These are phyloP conservation scores for Vimba vimba DNA, from an alignment of 2,113 vertebrate genomes.

Conservation along the genomic window DNA sequence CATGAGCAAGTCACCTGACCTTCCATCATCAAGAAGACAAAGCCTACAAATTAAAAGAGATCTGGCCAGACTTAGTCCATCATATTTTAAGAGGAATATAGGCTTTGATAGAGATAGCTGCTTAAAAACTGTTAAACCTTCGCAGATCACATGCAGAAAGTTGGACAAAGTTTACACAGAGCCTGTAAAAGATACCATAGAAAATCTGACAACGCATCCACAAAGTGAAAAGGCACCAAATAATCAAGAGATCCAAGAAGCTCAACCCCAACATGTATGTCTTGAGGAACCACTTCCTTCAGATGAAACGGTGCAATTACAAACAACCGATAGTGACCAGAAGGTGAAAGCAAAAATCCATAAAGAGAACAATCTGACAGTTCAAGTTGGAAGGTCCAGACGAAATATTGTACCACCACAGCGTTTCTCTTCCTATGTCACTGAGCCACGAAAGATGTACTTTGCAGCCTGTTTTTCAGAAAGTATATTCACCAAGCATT, in stretches of 20 bases:
- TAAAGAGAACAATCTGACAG: neutral
- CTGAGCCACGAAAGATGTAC: slow-evolving; percentile 80
- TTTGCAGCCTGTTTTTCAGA: slow-evolving; percentile 78
- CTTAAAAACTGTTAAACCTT: slow-evolving; percentile 1
- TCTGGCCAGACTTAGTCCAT: slow-evolving; percentile 82
- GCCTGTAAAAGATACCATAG: neutral
- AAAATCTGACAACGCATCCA: neutral
- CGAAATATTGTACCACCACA: slow-evolving; percentile 86
- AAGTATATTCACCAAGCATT: slow-evolving; percentile 75
- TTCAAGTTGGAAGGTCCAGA: slow-evolving; percentile 73
- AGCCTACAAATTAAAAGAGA: slow-evolving; percentile 88
- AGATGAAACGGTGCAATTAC: neutral
- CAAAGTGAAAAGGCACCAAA: slow-evolving; percentile 17
- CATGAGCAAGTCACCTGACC: slow-evolving; percentile 78
- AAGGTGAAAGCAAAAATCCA: slow-evolving; percentile 59
- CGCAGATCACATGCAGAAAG: neutral
- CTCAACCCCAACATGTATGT: neutral
- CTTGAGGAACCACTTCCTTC: neutral
- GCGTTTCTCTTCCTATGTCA: slow-evolving; percentile 88
- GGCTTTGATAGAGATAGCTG: neutral
- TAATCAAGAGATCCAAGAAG: slow-evolving; percentile 44
- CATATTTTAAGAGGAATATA: slow-evolving; percentile 74
- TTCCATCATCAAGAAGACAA: slow-evolving; percentile 80
- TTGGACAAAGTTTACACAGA: neutral
- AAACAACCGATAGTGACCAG: slow-evolving; percentile 41